Conservation (phyloP, 2,888 invertebrate genomes). For the Phragmatobia fuliginosa region DNA sequence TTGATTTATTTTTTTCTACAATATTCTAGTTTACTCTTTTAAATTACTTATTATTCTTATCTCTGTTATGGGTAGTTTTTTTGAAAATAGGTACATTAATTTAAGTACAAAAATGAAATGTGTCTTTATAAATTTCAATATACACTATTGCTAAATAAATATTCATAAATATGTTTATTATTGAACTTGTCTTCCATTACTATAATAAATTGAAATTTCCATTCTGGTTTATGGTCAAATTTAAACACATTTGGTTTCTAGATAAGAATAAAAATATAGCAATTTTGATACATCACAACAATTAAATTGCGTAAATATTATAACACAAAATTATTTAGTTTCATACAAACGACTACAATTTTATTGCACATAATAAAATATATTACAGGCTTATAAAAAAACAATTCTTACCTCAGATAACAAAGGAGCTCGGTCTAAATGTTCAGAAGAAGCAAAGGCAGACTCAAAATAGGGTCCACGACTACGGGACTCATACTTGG, state of each 20-base stretch:
- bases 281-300: not conserved
- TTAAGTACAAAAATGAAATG: not conserved
- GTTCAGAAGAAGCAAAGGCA: slow-evolving; percentile 80
- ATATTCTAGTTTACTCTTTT: too few relatives aligned
- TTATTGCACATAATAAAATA: slow-evolving; percentile 4
- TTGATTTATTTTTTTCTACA: too few relatives aligned
- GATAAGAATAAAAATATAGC: not conserved
- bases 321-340: not conserved
- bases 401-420: slow-evolving; percentile 73
- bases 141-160: not conserved
- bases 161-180: not conserved
- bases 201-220: not conserved
- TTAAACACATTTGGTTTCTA: not conserved
- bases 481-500: slow-evolving; percentile 73
- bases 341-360: slow-evolving; percentile 6
- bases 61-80: not conserved
- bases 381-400: slow-evolving; percentile 11
- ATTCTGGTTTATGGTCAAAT: not conserved
- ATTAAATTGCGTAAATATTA: slow-evolving; percentile 1
- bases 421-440: slow-evolving; percentile 80
- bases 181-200: not conserved
- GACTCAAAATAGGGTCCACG: slow-evolving; percentile 77
- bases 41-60: too few relatives aligned
- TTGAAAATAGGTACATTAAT: not conserved
- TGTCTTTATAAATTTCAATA: too few relatives aligned